A percentile compares a stretch with the other conserved stretches of the same genome.
phyloP scores from a whole-genome alignment of 2,113 vertebrate genomes.

The Sinosuthora webbiana region DNA sequence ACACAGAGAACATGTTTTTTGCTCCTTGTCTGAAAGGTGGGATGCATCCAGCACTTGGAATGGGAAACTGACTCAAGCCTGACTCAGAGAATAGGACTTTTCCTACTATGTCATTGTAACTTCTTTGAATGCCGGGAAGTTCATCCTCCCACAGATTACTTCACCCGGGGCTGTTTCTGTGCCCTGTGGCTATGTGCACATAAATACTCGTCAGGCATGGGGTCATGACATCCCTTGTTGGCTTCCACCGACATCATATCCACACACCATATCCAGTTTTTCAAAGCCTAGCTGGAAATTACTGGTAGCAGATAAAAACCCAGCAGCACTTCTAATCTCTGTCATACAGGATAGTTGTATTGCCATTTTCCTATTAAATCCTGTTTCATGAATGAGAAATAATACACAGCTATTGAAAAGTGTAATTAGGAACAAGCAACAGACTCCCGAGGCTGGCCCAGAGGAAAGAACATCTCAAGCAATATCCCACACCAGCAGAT shows the following conservation, averaged over 20 bases:
- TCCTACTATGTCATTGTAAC: not conserved
- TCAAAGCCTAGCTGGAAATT: not conserved
- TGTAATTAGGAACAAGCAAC: not conserved
- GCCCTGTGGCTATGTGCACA: not conserved
- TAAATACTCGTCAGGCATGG: not conserved
- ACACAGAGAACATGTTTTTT: not conserved
- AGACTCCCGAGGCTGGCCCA: not conserved
- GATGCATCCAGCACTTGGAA: not conserved
- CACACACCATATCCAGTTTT: not conserved
- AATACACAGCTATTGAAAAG: not conserved
- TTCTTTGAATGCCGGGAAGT: not conserved
- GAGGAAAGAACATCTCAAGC: not conserved
- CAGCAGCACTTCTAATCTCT: not conserved
- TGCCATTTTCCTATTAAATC: not conserved
- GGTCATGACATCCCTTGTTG: not conserved
- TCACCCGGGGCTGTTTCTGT: not conserved
- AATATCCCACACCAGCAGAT: not conserved
- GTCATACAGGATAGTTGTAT: not conserved
- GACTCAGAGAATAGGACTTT: slow-evolving; percentile 9
- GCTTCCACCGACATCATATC: not conserved
- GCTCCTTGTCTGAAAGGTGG: not conserved
- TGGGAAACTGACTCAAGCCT: slow-evolving; percentile 7
- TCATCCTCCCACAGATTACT: slow-evolving; percentile 10
- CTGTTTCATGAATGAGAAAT: not conserved
- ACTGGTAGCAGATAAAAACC: not conserved